Base-by-base conservation (phyloP, 2,888 invertebrate species). In the Labia minor region DNA sequence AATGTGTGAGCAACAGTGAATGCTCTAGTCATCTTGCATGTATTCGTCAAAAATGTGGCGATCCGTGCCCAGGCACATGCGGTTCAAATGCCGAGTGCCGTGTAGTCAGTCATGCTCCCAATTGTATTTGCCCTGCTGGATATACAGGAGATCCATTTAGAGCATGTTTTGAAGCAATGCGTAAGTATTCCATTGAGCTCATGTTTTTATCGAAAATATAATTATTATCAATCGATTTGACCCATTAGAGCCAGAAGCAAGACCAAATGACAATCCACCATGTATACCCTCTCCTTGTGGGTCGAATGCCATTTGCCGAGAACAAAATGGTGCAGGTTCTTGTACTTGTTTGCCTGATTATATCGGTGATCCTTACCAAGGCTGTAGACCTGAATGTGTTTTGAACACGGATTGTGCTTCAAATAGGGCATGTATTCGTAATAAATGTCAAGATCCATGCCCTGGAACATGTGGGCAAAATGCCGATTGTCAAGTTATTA, bases 401-500 rank as follows among this genome's bases (percentile, higher is more conserved):
- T 70, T 81, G 21, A 81, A 80, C 72, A 72, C 72, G 0, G 91
- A 91, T 76, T 92, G 92, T 76, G 75, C 85, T 1, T 79, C 81
- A 18, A 83, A 86, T 71, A 85, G 84, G 74, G 87, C 91, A 1
- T 92, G 92, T 73, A 78, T 89, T 11, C 85, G 87, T 73, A 85
- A 86, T 71, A 89, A 89, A 78, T 93, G 93, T 75, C 75, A 79
- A 20, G 84, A 91, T 76, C 92, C 92, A 37, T 92, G 92, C 71
- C 83, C 84, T 33, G 85, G 84, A 65, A 83, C 86, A 65, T 92
- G 88, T 74, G 92, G 91, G 65, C 78, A 79, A 73, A 87, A 87
- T 75, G 86, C 90, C 16, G 79, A 83, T 72, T 92, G 92, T 74
- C 83, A 86, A 78, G 87, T 88, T 33, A 82, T 89, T 18, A 86